phyloP scores from a whole-genome alignment of 2,888 invertebrate genomes.

The Tachina grossa region DNA sequence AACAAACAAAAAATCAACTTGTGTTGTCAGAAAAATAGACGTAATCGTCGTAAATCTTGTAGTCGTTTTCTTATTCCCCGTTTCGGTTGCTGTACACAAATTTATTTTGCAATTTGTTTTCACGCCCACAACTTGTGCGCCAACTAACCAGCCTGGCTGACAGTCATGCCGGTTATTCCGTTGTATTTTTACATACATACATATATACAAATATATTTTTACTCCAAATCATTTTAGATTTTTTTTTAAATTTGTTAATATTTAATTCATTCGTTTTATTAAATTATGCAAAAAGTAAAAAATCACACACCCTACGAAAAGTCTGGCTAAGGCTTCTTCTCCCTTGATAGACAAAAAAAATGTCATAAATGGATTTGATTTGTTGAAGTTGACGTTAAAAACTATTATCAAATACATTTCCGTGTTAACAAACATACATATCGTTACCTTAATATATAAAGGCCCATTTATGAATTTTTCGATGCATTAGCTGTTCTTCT shows the following conservation, averaged over 20 bases:
- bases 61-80: constrained; percentile 37
- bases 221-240: constrained; percentile 28
- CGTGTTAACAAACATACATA: neutral
- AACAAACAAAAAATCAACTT: constrained; percentile 6
- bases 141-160: constrained; percentile 36
- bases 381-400: neutral
- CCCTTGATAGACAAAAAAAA: neutral
- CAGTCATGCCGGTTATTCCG: constrained; percentile 20
- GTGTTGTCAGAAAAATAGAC: constrained; percentile 38
- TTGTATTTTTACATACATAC: neutral
- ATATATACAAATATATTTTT: constrained; percentile 5
- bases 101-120: constrained; percentile 51
- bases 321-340: constrained; percentile 5
- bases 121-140: constrained; percentile 58
- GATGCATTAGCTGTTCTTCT: too few relatives aligned
- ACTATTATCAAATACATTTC: neutral
- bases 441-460: too few relatives aligned
- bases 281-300: constrained; percentile 26
- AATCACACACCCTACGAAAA: constrained; percentile 28
- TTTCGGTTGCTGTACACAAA: constrained; percentile 39
- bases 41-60: constrained; percentile 53
- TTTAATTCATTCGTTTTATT: constrained; percentile 40
- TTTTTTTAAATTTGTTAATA: constrained; percentile 32
- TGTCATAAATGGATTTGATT: constrained; percentile 35
- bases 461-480: too few relatives aligned